phyloP scores from a whole-genome alignment of 2,888 invertebrate genomes.

The Euplagia quadripunctaria region DNA sequence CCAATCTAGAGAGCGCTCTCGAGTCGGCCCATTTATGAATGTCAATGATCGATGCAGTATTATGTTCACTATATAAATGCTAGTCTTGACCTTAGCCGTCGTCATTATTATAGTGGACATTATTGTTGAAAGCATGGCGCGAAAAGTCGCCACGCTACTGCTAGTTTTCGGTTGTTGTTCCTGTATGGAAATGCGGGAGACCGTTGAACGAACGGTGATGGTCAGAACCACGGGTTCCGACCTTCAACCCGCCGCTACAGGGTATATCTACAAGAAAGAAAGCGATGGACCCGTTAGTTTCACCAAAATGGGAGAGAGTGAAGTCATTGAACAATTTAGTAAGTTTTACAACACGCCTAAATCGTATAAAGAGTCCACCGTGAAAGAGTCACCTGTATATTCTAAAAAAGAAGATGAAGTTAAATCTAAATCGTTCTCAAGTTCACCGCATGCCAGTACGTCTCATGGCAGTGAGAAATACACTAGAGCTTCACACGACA shows the following conservation, averaged over 20 bases:
- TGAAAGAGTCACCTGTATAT: conserved; percentile 62
- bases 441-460: neutral
- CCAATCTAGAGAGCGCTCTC: conserved; percentile 80
- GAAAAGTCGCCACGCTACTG: conserved; percentile 63
- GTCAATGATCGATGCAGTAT: conserved; percentile 77
- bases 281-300: conserved; percentile 82
- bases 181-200: conserved; percentile 82
- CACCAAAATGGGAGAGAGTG: conserved; percentile 79
- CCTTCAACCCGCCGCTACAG: conserved; percentile 87
- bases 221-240: conserved; percentile 87
- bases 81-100: conserved; percentile 76
- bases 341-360: conserved; percentile 75
- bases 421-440: conserved; percentile 51
- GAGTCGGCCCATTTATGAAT: conserved; percentile 81
- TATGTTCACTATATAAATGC: conserved; percentile 82
- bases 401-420: conserved; percentile 65
- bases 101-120: conserved; percentile 73
- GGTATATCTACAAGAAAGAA: conserved; percentile 86
- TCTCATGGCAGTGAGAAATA: neutral
- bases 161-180: conserved; percentile 62
- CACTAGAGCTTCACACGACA: neutral
- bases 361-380: conserved; percentile 70
- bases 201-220: conserved; percentile 85
- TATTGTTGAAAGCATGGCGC: conserved; percentile 73
- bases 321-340: conserved; percentile 78